Evolutionary conservation across 1,140 invertebrate species (phyloP), one percentile per base, ranked within the genome.

Genomic region (Drosophila subobscura): DNA sequence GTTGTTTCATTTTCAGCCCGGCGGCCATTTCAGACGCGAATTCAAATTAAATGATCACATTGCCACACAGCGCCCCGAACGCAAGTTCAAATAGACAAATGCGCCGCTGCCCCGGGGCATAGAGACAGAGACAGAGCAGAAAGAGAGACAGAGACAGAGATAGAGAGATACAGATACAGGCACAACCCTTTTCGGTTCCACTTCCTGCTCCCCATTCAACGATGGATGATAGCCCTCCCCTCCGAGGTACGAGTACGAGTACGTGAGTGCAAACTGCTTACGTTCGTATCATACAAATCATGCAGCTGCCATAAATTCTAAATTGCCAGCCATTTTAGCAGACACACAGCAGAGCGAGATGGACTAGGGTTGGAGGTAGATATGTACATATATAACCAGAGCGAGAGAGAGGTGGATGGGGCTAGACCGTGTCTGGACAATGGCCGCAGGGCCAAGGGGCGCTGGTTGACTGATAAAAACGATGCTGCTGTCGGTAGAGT

Each of bases 251-350:
- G 27, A 20, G 27, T 29, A 3, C 27, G 10, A 37, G 33, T 37
- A 88, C 83, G 81, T 86, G 83, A 88, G 81, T 86, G 83, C 77
- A 85, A 85, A 85, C 81, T 86, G 81, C 81, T 86, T 85, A 85
- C 81, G 81, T 61, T 86, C 77, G 61, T 86, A 88, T 90, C 88
- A 74, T 84, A 90, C 88, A 90, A 90, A 90, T 90, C 86, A 90
- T 90, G 83, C 72, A 73, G 76, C 78, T 81, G 81, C 79, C 88
- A 90, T 90, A 90, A 90, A 90, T 90, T 90, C 79, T 80, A 79
- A 90, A 90, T 90, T 79, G 85, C 84, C 85, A 89, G 78, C 71
- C 78, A 79, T 84, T 84, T 85, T 70, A 81, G 52, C 73, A 55
- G 61, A 66, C 72, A 67, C 44, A 74, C 53, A 73, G 37, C 55